Evolutionary conservation across 2,888 invertebrate genomes (phyloP).

Genomic region (Meliscaeva auricollis): DNA sequence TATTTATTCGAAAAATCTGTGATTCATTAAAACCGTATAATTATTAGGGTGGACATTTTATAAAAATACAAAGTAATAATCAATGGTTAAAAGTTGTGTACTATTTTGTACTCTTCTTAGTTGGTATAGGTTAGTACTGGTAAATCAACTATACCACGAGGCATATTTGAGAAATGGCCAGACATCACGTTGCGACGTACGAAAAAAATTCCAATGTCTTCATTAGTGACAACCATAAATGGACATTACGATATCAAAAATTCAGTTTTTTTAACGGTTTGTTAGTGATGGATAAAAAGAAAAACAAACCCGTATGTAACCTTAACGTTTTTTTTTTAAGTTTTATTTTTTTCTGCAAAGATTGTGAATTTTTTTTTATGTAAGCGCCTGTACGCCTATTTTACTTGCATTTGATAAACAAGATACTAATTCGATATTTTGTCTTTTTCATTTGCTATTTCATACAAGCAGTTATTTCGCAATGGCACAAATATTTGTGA

Average conservation of each 20-base stretch:
- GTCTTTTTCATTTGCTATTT: constrained; percentile 14
- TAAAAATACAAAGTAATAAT: neutral
- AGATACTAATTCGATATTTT: constrained; percentile 54
- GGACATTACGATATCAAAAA: constrained; percentile 57
- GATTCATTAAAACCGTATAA: constrained; percentile 14
- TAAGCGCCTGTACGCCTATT: constrained; percentile 47
- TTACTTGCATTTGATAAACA: constrained; percentile 24
- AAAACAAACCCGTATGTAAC: constrained; percentile 42
- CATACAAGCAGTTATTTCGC: constrained; percentile 55
- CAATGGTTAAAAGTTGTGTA: neutral
- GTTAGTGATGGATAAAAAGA: neutral
- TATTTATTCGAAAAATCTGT: neutral
- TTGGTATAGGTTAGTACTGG: neutral
- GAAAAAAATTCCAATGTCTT: constrained; percentile 69
- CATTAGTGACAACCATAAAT: constrained; percentile 68
- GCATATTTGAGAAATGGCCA: constrained; percentile 21
- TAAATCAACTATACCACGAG: constrained; percentile 17
- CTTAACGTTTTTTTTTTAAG: constrained; percentile 41
- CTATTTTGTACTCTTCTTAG: neutral
- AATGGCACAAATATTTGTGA: constrained; percentile 49
- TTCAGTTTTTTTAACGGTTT: constrained; percentile 29
- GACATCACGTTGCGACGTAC: constrained; percentile 7
- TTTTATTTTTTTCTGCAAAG: neutral
- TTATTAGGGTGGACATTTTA: constrained; percentile 12
- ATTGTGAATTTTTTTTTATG: constrained; percentile 21